Evolutionary conservation across 1,140 invertebrate genomes (phyloP), one percentile per base, ranked within the genome.

Genomic region (Solenopsis invicta): DNA sequence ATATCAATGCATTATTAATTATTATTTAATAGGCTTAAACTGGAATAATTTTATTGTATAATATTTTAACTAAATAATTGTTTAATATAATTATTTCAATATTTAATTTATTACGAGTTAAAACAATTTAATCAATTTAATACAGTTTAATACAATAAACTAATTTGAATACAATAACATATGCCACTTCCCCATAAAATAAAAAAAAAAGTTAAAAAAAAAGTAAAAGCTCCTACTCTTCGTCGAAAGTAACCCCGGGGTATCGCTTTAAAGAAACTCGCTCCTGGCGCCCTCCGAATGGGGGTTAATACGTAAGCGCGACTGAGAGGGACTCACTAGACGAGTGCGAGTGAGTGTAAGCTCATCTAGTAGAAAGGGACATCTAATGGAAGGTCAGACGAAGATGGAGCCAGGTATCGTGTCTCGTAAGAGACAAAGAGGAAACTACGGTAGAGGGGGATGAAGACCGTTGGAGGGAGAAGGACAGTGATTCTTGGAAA

Each of bases 301-400:
- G 80, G 80, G 80, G 80, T 84, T 84, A 84, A 84, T 75, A 74
- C 69, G 80, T 84, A 84, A 84, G 80, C 54, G 69, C 41, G 45
- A 84, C 80, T 13, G 84, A 89, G 69, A 67, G 45, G 10, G 54
- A 61, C 8, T 72, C 12, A 13, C 24, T n/a, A 37, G 37, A 10
- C 24, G 12, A 59, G 80, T 34, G 66, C 37, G 59, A 85, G 78
- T 0, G 69, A 59, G 52, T 24, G 69, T 69, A 74, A 86, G 21
- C 61, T 45, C 50, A 37, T 71, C 1, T 0, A 56, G n/a, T 8
- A 34, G 84, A 88, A 62, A 59, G 50, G 52, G 78, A 80, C 24
- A 37, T 41, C 16, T 13, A 13, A 18, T 59, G 8, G 29, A n/a
- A 72, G 29, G 48, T 66, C 59, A 45, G 59, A 85, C 52, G 29